These are phyloP conservation scores for Exephanes ischioxanthus DNA, from an alignment of 2,888 invertebrate species.

Conservation along the genomic window DNA sequence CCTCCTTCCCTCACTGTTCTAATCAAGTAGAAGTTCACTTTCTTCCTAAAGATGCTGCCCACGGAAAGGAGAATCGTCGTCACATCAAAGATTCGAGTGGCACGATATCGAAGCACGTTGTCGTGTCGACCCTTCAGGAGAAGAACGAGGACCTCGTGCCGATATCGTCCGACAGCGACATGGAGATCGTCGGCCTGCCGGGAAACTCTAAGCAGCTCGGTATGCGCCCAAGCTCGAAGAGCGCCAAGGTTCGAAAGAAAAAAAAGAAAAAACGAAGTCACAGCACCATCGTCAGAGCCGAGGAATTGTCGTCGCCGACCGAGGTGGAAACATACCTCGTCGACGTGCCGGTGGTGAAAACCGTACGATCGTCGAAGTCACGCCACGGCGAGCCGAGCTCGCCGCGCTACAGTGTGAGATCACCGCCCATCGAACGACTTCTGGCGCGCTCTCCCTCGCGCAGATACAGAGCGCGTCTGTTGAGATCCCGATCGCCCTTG, in stretches of 20 bases:
- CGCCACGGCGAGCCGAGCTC: conserved; percentile 71
- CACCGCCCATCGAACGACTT: conserved; percentile 51
- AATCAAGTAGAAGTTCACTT: conserved; percentile 81
- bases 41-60: conserved; percentile 82
- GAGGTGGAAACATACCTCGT: conserved; percentile 45
- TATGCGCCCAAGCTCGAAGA: conserved; percentile 56
- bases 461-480: conserved; percentile 66
- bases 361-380: conserved; percentile 59
- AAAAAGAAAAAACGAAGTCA: conserved; percentile 77
- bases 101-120: conserved; percentile 68
- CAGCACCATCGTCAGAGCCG: conserved; percentile 59
- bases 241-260: conserved; percentile 71
- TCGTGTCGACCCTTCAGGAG: conserved; percentile 77
- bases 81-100: conserved; percentile 76
- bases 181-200: conserved; percentile 80
- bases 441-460: conserved; percentile 70
- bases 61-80: conserved; percentile 83
- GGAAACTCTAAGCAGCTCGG: conserved; percentile 72
- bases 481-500: conserved; percentile 67
- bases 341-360: conserved; percentile 58
- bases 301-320: conserved; percentile 70
- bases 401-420: conserved; percentile 62
- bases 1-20: conserved; percentile 67
- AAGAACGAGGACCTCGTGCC: conserved; percentile 80
- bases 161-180: conserved; percentile 83